Conservation (phyloP, 2,113 vertebrate species). For the Campylorhamphus procurvoides region DNA sequence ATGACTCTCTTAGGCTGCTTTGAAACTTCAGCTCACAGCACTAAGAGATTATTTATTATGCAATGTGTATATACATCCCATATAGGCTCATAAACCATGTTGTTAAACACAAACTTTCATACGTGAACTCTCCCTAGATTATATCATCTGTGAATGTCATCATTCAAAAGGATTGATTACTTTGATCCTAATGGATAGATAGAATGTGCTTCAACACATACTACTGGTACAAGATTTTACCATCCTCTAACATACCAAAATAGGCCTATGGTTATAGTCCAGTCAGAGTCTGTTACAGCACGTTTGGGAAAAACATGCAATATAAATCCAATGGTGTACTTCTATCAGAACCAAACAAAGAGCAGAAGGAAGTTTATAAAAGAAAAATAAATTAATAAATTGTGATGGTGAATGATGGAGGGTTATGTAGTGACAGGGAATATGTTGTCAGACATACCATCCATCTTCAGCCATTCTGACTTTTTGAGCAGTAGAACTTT, state of each 20-base stretch:
- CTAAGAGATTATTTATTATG: conserved; percentile 25
- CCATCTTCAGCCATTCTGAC: background rate
- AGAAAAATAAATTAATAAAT: background rate
- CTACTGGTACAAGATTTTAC: background rate
- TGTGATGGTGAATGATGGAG: background rate
- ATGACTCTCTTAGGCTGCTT: conserved; percentile 37
- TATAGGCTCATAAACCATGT: background rate
- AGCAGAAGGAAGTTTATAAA: background rate
- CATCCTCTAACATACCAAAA: background rate
- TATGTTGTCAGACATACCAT: background rate
- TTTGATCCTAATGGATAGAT: background rate
- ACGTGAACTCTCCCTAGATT: background rate
- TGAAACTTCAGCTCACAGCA: background rate
- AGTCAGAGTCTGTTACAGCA: background rate
- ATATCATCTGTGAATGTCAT: background rate
- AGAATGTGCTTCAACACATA: background rate
- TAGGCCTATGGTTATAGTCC: background rate
- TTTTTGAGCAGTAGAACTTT: background rate
- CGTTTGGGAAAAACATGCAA: background rate
- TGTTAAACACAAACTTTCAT: background rate
- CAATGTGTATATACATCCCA: background rate
- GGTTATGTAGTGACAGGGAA: rapidly evolving
- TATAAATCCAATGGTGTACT: background rate
- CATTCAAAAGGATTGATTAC: background rate
- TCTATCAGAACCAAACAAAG: background rate